Percentiles rank a stretch among this genome's conserved stretches.
phyloP scores from a whole-genome alignment of 2,888 invertebrate species.

The Diaperis boleti region DNA sequence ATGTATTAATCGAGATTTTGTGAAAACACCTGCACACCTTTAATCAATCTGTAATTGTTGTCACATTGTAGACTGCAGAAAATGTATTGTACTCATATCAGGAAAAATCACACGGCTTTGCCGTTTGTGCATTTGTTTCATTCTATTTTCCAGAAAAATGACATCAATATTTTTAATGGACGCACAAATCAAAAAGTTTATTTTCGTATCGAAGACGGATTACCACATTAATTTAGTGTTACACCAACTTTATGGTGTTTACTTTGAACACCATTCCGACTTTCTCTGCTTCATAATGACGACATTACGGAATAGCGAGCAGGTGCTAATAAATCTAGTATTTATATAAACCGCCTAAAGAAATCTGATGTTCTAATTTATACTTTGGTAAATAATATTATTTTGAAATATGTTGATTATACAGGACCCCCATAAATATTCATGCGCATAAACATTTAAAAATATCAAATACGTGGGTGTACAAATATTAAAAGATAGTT shows the following conservation, averaged over 20 bases:
- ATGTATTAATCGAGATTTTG: slow-evolving; percentile 1
- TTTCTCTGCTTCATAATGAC: background rate
- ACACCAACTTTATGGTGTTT: background rate
- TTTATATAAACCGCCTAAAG: too few species aligned
- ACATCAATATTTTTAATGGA: slow-evolving; percentile 12
- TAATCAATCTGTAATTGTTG: slow-evolving; percentile 14
- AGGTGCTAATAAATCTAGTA: background rate
- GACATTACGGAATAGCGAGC: background rate
- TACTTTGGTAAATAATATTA: too few species aligned
- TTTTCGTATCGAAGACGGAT: slow-evolving; percentile 3
- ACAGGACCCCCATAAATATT: too few species aligned
- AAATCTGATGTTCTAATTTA: too few species aligned
- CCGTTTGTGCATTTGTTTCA: slow-evolving; percentile 1
- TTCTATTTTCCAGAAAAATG: slow-evolving; percentile 1
- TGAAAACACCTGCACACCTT: slow-evolving; percentile 16
- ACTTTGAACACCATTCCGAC: background rate
- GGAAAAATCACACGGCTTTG: slow-evolving; percentile 8
- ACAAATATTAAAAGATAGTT: too few species aligned
- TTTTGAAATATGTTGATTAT: too few species aligned
- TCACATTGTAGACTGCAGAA: background rate
- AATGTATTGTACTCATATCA: background rate
- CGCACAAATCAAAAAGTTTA: slow-evolving; percentile 11
- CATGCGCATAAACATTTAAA: too few species aligned
- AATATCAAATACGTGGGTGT: too few species aligned
- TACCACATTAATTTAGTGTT: background rate